A percentile compares a stretch with the other conserved stretches of the same genome.
Evolutionary conservation across 1,140 invertebrate genomes (phyloP).

Genomic region (Drosophila subobscura): DNA sequence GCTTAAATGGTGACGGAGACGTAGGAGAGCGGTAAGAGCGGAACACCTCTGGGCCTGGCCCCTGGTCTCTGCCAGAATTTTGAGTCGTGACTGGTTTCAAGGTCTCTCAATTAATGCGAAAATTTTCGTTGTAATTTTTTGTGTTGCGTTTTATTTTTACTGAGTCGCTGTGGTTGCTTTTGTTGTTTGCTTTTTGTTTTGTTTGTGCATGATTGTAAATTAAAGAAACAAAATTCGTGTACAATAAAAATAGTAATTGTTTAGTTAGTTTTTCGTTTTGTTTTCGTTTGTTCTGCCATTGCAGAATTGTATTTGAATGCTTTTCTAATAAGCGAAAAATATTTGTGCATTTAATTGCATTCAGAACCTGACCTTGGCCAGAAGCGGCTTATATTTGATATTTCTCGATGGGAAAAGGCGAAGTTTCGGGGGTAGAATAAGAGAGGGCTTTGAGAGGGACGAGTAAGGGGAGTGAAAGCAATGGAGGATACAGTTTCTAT

Average conservation of each 20-base stretch:
- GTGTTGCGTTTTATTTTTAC: slow-evolving; percentile 5
- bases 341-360: slow-evolving; percentile 73
- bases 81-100: slow-evolving; percentile 79
- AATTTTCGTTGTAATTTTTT: slow-evolving; percentile 73
- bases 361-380: slow-evolving; percentile 60
- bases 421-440: slow-evolving; percentile 11
- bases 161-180: too few species aligned
- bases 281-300: slow-evolving; percentile 21
- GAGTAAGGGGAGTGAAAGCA: neutral
- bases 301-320: slow-evolving; percentile 62
- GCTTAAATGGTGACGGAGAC: neutral
- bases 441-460: neutral
- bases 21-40: neutral
- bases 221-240: slow-evolving; percentile 71
- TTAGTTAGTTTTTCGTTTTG: slow-evolving; percentile 41
- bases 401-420: slow-evolving; percentile 29
- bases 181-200: slow-evolving; percentile 15
- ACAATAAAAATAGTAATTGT: slow-evolving; percentile 81
- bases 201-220: slow-evolving; percentile 63
- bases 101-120: slow-evolving; percentile 80
- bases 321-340: slow-evolving; percentile 79
- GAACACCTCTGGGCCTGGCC: slow-evolving; percentile 38
- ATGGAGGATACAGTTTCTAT: too few species aligned
- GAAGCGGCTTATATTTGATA: slow-evolving; percentile 36
- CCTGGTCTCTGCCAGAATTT: slow-evolving; percentile 72